Conservation (phyloP, 2,113 vertebrate genomes). For the Donacobius atricapilla region DNA sequence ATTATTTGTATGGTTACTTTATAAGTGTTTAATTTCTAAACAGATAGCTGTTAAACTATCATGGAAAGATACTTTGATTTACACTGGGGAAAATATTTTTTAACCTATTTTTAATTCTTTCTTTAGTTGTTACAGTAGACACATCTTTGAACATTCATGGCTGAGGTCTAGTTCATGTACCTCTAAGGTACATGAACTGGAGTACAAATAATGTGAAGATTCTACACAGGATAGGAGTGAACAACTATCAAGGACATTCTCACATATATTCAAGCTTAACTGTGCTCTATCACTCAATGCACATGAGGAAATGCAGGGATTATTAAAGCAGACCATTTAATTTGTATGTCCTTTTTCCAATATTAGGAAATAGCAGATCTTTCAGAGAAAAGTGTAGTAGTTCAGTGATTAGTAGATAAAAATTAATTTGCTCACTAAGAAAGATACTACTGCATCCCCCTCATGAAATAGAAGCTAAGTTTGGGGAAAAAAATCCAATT, state of each 20-base stretch:
- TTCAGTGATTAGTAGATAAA: not conserved
- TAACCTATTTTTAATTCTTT: not conserved
- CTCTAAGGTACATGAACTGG: no score
- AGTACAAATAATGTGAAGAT: not conserved
- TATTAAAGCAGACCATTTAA: not conserved
- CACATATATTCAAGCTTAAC: not conserved
- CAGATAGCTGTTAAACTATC: not conserved
- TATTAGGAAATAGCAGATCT: not conserved
- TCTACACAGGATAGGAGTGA: not conserved
- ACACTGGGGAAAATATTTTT: not conserved
- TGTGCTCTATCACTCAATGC: not conserved
- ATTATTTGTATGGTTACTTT: not conserved
- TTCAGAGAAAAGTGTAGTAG: not conserved
- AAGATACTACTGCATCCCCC: not conserved
- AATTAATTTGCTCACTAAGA: not conserved
- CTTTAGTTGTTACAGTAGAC: not conserved
- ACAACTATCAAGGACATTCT: not conserved
- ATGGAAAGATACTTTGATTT: not conserved
- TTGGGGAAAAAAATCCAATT: accelerated
- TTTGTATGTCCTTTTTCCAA: not conserved
- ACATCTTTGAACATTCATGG: not conserved
- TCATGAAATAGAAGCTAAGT: not conserved
- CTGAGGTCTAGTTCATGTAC: not conserved
- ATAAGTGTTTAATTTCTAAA: not conserved
- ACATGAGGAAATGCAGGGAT: not conserved